phyloP scores from a whole-genome alignment of 1,140 invertebrate species.

The Episyrphus balteatus region DNA sequence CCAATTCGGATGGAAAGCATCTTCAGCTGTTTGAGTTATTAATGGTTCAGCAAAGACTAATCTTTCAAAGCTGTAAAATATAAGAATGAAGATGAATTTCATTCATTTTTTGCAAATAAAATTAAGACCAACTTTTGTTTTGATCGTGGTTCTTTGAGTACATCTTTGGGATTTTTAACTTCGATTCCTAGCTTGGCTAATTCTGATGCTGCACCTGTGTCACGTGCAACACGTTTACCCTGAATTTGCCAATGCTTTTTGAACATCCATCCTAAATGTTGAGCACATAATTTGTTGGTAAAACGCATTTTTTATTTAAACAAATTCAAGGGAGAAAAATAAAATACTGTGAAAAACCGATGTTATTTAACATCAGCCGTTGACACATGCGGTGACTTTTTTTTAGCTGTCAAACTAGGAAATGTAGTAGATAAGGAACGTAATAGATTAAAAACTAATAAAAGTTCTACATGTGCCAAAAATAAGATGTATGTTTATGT shows the following conservation, averaged over 20 bases:
- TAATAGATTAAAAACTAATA: too few species aligned
- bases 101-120: background rate
- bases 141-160: constrained; percentile 2
- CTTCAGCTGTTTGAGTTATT: constrained; percentile 28
- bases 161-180: constrained; percentile 10
- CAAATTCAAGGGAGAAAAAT: background rate
- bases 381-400: too few species aligned
- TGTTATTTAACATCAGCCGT: too few species aligned
- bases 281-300: constrained; percentile 45
- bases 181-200: constrained; percentile 29
- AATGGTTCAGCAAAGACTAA: constrained; percentile 35
- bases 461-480: too few species aligned
- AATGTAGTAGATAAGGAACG: too few species aligned
- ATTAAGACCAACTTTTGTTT: background rate
- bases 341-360: background rate
- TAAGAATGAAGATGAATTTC: background rate
- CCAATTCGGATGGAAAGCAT: constrained; percentile 52
- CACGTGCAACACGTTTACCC: constrained; percentile 42
- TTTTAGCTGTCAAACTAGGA: too few species aligned
- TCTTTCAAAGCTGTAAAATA: background rate
- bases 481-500: too few species aligned
- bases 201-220: constrained; percentile 40
- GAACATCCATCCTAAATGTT: constrained; percentile 57
- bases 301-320: constrained; percentile 46
- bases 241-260: constrained; percentile 54